Base-by-base conservation (phyloP, 1,140 invertebrate genomes). In the Caligus rogercresseyi region DNA sequence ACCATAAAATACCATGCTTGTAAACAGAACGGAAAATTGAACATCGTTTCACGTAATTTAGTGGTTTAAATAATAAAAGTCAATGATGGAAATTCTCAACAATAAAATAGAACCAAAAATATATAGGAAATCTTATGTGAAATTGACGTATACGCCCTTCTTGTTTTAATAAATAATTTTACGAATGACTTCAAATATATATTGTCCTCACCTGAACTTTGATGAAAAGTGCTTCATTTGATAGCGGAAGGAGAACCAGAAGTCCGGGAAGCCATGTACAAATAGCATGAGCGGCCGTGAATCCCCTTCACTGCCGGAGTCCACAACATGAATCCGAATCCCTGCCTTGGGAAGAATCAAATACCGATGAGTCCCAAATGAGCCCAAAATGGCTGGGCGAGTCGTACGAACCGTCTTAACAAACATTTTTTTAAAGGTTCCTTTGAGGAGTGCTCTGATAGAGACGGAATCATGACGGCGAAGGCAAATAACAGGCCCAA, bases 251-350 rank as follows among this genome's bases (percentile, higher is more conserved):
- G 77, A 80, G 68, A 79, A 83, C 82, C 84, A 87, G 69, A 80
- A 86, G 66, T 86, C 84, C 3, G 84, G 84, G 71, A 86, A 87
- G 31, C 85, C 85, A 71, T 87, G 85, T 2, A 87, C 70, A 2
- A 85, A 73, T 24, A 87, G 69, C 23, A 86, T 66, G 3, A 85
- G 70, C 11, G 80, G 81, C 63, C n/a, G 7, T 11, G 7, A 7
- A 7, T 43, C 31, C n/a, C 31, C 31, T 11, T 7, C 7, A 11
- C 7, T 11, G 7, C n/a, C 31, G 7, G 31, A 43, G 31, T 43
- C 31, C 31, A 43, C 31, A 7, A 43, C 31, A 43, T 43, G 31
- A n/a, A 43, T 43, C n/a, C n/a, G 7, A n/a, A 43, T 43, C 31
- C n/a, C n/a, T 43, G 31, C 31, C n/a, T 43, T 43, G 7, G 31